Percentiles rank a stretch among this genome's conserved stretches.
Evolutionary conservation across 1,140 invertebrate species (phyloP).

Genomic region (Gryllus bimaculatus): DNA sequence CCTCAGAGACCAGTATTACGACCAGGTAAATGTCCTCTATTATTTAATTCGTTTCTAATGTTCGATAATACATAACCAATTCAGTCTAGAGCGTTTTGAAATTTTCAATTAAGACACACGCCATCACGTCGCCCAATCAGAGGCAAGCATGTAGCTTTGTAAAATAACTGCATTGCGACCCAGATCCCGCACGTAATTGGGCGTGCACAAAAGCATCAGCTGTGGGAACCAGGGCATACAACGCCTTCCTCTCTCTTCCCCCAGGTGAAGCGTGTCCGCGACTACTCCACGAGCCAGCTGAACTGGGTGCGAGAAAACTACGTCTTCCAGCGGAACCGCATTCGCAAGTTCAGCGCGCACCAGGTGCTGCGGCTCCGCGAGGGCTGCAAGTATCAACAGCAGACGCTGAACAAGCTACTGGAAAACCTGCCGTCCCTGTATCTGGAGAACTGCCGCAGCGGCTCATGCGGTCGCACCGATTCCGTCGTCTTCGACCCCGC

Average conservation of each 20-base stretch:
- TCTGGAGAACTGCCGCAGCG: constrained; percentile 84
- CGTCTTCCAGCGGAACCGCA: constrained; percentile 86
- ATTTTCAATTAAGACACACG: too few species aligned
- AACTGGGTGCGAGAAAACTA: constrained; percentile 91
- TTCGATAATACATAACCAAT: too few species aligned
- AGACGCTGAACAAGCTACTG: constrained; percentile 85
- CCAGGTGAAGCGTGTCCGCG: constrained; percentile 72
- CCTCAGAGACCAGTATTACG: constrained; percentile 82
- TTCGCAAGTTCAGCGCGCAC: constrained; percentile 87
- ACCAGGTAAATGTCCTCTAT: constrained; percentile 53
- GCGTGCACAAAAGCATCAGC: too few species aligned
- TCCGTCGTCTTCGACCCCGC: constrained; percentile 61
- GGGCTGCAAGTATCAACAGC: constrained; percentile 90
- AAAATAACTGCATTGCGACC: too few species aligned
- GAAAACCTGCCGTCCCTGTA: constrained; percentile 89
- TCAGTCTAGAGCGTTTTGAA: too few species aligned
- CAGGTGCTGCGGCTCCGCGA: constrained; percentile 80
- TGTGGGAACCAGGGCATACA: too few species aligned
- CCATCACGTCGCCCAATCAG: too few species aligned
- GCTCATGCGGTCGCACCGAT: constrained; percentile 71
- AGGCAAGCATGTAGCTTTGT: too few species aligned
- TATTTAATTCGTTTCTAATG: too few species aligned
- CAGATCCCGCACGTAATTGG: too few species aligned
- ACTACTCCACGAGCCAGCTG: constrained; percentile 80
- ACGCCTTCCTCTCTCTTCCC: too few species aligned